phyloP scores from a whole-genome alignment of 2,113 vertebrate species.

The Trichomycterus rosablanca region DNA sequence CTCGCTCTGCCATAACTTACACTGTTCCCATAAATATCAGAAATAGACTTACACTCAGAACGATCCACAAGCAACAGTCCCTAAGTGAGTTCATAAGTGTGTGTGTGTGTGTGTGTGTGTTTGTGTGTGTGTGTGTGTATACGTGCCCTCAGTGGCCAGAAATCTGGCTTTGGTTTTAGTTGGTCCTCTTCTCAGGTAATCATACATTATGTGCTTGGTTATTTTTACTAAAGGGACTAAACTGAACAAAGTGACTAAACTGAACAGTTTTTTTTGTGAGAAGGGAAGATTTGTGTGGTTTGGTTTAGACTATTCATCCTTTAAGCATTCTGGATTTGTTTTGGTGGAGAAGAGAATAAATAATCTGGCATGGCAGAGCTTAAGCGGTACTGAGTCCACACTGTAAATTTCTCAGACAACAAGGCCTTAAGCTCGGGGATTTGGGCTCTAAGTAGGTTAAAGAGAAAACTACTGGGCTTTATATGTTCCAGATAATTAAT shows the following conservation, averaged over 20 bases:
- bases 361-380: slow-evolving; percentile 30
- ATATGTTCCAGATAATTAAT: not conserved
- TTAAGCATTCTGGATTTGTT: slow-evolving; percentile 41
- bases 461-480: not conserved
- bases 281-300: slow-evolving; percentile 20
- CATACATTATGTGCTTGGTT: slow-evolving; percentile 1
- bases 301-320: slow-evolving; percentile 32
- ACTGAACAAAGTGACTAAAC: no score
- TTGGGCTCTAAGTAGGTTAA: slow-evolving; percentile 5
- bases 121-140: slow-evolving; percentile 29
- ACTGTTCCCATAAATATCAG: slow-evolving; percentile 62
- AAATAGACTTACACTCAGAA: slow-evolving; percentile 59
- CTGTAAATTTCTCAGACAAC: slow-evolving; percentile 45
- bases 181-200: slow-evolving; percentile 25
- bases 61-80: slow-evolving; percentile 52
- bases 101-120: slow-evolving; percentile 12
- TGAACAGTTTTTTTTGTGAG: slow-evolving; percentile 20
- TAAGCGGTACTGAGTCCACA: slow-evolving; percentile 30
- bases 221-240: no score
- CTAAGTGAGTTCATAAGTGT: slow-evolving; percentile 33
- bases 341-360: slow-evolving; percentile 42
- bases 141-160: slow-evolving; percentile 27
- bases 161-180: slow-evolving; percentile 33
- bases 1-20: slow-evolving; percentile 60
- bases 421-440: slow-evolving; percentile 32